Evolutionary conservation across 1,140 invertebrate species (phyloP), one percentile per base, ranked within the genome.

Genomic region (Drosophila pallidifrons): DNA sequence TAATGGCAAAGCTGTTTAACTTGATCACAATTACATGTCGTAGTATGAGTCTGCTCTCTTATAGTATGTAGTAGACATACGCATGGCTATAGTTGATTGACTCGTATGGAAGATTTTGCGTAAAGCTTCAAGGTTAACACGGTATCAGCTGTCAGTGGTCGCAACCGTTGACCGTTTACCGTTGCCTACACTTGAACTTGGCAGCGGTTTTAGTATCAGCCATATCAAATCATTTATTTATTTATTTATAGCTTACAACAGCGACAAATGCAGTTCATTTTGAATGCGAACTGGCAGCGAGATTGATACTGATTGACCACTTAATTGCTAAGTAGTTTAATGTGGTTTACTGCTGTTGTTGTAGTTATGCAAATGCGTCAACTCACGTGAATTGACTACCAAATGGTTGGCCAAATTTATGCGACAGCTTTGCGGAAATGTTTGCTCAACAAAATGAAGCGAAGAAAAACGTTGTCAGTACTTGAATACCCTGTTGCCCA

Each of bases 121-220:
- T 78, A 67, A 46, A 64, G 45, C 7, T 25, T 46, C 77, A 88
- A 89, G 83, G 80, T 83, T 54, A 88, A 80, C 85, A 11, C 52
- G 72, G 16, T 82, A 52, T 68, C 46, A 32, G 43, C 57, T 58
- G 54, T 25, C 43, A 32, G 43, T 57, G 52, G 41, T 30, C n/a
- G 15, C 25, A 38, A 35, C 25, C 32, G 45, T n/a, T 35, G 32
- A 46, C 69, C 43, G 30, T 47, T 55, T 41, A 89, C 82, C 79
- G 85, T 80, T 89, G 66, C 45, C 32, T 59, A 75, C 46, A 81
- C 86, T 90, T 89, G 86, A 87, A 78, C 86, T 86, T 85, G 81
- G 28, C 45, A 59, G 49, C 47, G 16, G 30, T 69, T 74, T 61
- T 41, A 25, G 2, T 52, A 46, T 51, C 28, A 20, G 7, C 2